A percentile compares a stretch with the other conserved stretches of the same genome.
phyloP scores from a whole-genome alignment of 2,113 vertebrate species.

The Aleadryas rufinucha region DNA sequence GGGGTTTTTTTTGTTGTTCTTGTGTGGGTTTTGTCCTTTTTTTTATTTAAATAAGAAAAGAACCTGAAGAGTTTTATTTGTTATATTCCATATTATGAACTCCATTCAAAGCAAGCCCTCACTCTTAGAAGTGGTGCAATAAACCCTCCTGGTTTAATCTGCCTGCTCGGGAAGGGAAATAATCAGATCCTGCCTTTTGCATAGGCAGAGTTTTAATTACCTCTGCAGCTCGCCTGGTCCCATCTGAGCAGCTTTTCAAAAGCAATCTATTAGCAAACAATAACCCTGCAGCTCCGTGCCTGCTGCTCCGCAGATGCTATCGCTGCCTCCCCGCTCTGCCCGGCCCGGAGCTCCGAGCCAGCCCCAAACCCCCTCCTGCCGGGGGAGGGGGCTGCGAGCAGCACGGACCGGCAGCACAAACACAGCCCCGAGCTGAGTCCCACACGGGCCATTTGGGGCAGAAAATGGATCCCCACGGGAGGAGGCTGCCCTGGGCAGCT shows the following conservation, averaged over 20 bases:
- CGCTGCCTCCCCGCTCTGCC: neutral
- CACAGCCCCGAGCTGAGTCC: rapidly evolving
- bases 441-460: rapidly evolving
- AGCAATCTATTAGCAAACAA: constrained; percentile 67
- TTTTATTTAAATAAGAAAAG: neutral
- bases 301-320: constrained; percentile 4
- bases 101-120: neutral
- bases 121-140: constrained; percentile 24
- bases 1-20: neutral
- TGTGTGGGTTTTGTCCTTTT: neutral
- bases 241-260: constrained; percentile 60
- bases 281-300: constrained; percentile 28
- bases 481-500: neutral
- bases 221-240: constrained; percentile 57
- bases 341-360: neutral
- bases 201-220: constrained; percentile 70
- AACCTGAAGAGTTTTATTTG: neutral
- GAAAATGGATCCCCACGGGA: neutral
- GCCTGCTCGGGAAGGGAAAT: constrained; percentile 31
- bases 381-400: neutral
- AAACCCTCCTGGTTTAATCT: constrained; percentile 55
- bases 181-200: constrained; percentile 67
- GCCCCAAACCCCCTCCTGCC: neutral
- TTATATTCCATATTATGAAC: neutral
- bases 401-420: neutral